Conservation (phyloP, 2,113 vertebrate genomes). For the Athene noctua region DNA sequence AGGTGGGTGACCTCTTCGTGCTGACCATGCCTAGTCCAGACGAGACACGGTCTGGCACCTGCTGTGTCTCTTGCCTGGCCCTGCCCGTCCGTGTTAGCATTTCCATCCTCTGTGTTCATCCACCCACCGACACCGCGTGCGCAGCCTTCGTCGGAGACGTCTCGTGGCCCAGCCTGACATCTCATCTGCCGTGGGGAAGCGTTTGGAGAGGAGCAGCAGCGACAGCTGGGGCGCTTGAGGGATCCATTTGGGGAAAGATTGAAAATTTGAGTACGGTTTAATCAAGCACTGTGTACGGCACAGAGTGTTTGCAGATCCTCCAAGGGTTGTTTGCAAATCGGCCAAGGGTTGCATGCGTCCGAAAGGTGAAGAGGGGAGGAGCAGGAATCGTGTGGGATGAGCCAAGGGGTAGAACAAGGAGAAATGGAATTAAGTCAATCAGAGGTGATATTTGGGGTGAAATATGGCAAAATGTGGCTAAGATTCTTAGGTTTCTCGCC, state of each 20-base stretch:
- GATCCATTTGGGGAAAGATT: neutral
- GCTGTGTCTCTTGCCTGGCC: neutral
- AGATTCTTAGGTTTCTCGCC: neutral
- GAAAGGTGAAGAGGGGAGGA: neutral
- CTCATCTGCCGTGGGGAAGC: accelerated
- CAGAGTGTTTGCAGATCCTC: neutral
- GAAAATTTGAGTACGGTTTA: neutral
- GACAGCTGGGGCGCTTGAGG: neutral
- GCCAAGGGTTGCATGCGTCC: accelerated
- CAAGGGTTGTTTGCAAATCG: neutral
- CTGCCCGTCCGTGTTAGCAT: neutral
- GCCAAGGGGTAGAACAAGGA: neutral
- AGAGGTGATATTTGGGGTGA: neutral
- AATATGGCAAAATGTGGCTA: neutral
- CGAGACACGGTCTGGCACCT: neutral
- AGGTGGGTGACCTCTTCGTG: neutral
- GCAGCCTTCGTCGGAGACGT: neutral
- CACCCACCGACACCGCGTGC: neutral
- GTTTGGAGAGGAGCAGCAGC: neutral
- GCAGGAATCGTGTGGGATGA: neutral
- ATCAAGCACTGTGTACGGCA: neutral
- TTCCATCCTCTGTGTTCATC: neutral
- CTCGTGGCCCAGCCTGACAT: neutral
- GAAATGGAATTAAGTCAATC: neutral
- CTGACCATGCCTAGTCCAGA: neutral